Evolutionary conservation across 2,888 invertebrate genomes (phyloP), one percentile per base, ranked within the genome.

Genomic region (Seira musarum): DNA sequence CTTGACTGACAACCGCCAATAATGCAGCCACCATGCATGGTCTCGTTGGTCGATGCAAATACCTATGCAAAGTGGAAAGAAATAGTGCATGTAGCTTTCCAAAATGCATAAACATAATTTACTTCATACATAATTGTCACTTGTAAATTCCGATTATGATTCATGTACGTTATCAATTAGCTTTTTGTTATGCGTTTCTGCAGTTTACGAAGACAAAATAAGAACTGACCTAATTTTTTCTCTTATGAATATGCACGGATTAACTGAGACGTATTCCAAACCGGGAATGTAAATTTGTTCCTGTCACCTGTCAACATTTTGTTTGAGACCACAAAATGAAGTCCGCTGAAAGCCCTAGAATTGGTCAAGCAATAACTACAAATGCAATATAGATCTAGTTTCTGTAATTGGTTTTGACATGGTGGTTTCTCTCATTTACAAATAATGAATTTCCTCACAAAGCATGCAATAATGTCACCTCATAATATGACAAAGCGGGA

Each of bases 101-200:
- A 2, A 30, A 17, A 35, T n/a, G 64, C 19, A 25, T 10, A 5
- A 15, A 25, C 1, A 64, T 30, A 30, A 64, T 17, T 64, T 64
- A 64, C 30, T n/a, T n/a, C 8, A 30, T 30, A 64, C 25, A 25
- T 64, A 13, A n/a, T 25, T 69, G 69, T 57, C 69, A 69, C 30
- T 17, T 53, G 72, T 72, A 64, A 72, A 49, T 72, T 72, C 64
- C n/a, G 64, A 24, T 25, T 64, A 8, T 25, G 64, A 64, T 49
- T 40, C 1, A 72, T 72, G 64, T 65, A 46, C 72, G 65, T 72
- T 65, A 72, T 72, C 72, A 72, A 64, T 67, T 67, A 67, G 49
- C 46, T n/a, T n/a, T n/a, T n/a, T n/a, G n/a, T n/a, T n/a, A n/a
- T n/a, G 21, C 46, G 13, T 2, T 21, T 15, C 46, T 21, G 22